Evolutionary conservation across 2,113 vertebrate genomes (phyloP).

Genomic region (Pterocles gutturalis): DNA sequence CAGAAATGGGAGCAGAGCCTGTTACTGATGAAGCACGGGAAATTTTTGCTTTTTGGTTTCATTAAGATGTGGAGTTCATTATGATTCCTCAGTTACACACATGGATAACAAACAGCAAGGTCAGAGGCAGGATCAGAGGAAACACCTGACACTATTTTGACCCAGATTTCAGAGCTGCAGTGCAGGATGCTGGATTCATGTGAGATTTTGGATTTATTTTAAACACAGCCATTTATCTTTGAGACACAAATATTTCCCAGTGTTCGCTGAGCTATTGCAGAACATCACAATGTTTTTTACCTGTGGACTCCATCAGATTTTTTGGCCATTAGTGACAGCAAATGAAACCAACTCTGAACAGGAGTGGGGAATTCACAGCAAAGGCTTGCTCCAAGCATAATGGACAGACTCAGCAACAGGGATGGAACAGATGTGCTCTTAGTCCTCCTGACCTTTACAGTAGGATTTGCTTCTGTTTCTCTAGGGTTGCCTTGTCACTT

Average conservation of each 20-base stretch:
- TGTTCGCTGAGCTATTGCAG: not conserved
- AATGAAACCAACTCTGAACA: not conserved
- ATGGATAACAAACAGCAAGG: not conserved
- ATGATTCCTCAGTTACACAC: not conserved
- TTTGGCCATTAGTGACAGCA: not conserved
- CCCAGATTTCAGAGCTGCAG: not conserved
- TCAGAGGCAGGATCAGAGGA: not conserved
- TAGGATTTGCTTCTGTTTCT: not conserved
- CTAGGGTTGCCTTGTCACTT: not conserved
- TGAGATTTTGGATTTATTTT: not conserved
- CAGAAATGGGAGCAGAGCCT: not conserved
- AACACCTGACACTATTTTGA: not conserved
- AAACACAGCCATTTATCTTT: not conserved
- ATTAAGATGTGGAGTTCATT: not conserved
- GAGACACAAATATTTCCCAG: not conserved
- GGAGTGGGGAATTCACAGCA: not conserved
- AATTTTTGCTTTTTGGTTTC: not conserved
- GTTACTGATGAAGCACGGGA: not conserved
- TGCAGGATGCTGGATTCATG: not conserved
- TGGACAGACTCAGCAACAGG: not conserved
- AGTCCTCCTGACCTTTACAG: not conserved
- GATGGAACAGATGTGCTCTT: not conserved
- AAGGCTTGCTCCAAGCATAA: not conserved
- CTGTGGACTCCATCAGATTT: not conserved
- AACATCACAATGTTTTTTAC: not conserved